Percentiles rank a stretch among this genome's conserved stretches.
These are phyloP conservation scores for Benthosema pterotum DNA, from an alignment of 2,797 vertebrate genomes.

Conservation along the genomic window DNA sequence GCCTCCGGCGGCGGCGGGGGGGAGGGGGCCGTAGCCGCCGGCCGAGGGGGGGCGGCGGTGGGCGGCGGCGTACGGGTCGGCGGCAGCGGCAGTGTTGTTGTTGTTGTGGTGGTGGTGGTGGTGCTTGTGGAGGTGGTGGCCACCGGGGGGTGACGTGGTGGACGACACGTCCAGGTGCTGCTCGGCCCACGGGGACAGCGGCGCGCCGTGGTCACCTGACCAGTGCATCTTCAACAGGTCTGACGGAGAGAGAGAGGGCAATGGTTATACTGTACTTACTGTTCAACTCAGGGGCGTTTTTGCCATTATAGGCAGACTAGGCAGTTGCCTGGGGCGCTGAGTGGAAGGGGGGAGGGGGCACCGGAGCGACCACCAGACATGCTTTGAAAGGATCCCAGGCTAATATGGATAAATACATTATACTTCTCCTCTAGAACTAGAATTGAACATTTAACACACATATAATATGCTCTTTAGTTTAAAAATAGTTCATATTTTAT, in stretches of 20 bases:
- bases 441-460: too few species aligned
- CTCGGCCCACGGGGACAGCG: constrained; percentile 96
- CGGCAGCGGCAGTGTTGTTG: constrained; percentile 67
- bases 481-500: too few species aligned
- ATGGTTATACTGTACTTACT: too few species aligned
- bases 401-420: too few species aligned
- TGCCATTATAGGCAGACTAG: too few species aligned
- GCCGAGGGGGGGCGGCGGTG: constrained; percentile 67
- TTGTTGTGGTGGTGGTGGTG: constrained; percentile 85
- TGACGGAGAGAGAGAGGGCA: constrained; percentile 42
- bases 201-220: constrained; percentile 91
- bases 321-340: too few species aligned
- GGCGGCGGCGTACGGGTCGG: constrained; percentile 69
- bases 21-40: constrained; percentile 73
- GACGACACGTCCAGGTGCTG: constrained; percentile 97
- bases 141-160: constrained; percentile 88
- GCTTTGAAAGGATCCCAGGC: too few species aligned
- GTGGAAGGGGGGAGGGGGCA: too few species aligned
- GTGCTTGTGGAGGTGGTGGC: constrained; percentile 85
- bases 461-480: too few species aligned
- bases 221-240: constrained; percentile 98
- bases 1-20: constrained; percentile 48
- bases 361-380: too few species aligned
- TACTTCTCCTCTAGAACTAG: too few species aligned
- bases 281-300: too few species aligned